phyloP scores from a whole-genome alignment of 2,797 vertebrate species.

The Pipistrellus nathusii region DNA sequence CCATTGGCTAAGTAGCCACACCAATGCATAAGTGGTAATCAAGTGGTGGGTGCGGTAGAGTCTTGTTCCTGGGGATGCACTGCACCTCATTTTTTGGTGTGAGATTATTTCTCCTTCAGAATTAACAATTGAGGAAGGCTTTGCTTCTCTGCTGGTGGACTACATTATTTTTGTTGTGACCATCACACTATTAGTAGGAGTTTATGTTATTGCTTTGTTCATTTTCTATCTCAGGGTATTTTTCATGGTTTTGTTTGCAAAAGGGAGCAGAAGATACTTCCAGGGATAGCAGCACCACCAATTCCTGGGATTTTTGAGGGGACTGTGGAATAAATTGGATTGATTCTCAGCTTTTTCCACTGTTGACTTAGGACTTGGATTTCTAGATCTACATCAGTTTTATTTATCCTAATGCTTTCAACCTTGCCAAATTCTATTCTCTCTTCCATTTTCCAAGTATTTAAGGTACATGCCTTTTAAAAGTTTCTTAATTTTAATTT shows the following conservation, averaged over 20 bases:
- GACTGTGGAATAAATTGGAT: neutral
- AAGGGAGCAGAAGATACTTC: neutral
- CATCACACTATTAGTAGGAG: neutral
- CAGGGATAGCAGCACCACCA: too few relatives aligned
- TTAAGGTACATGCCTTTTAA: neutral
- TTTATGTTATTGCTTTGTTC: neutral
- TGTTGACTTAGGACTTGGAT: neutral
- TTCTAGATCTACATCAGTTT: neutral
- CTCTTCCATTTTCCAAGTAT: neutral
- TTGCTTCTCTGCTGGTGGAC: neutral
- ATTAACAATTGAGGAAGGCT: neutral
- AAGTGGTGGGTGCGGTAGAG: neutral
- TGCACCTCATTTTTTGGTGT: neutral
- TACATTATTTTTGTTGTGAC: neutral
- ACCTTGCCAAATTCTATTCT: slow-evolving; percentile 3
- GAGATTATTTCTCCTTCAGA: slow-evolving; percentile 12
- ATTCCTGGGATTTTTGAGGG: neutral
- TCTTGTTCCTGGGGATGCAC: neutral
- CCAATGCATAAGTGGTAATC: neutral
- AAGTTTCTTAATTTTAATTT: neutral
- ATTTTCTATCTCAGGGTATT: neutral
- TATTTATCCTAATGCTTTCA: slow-evolving; percentile 26
- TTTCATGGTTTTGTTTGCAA: slow-evolving; percentile 9
- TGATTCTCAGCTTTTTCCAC: neutral
- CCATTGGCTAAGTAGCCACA: neutral